phyloP scores from a whole-genome alignment of 2,888 invertebrate genomes.

The Embidobia sp. region DNA sequence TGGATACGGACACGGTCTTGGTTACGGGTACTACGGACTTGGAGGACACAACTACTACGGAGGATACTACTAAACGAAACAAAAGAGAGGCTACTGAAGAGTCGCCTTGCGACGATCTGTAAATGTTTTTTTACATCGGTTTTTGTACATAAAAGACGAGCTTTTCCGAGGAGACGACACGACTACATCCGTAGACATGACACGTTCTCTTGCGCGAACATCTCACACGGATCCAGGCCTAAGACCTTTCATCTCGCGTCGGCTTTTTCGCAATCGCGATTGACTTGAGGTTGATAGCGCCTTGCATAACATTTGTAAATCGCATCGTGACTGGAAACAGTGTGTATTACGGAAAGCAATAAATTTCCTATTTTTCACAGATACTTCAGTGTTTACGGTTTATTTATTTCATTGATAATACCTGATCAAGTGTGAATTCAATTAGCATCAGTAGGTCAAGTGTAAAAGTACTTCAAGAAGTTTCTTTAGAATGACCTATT shows the following conservation, averaged over 20 bases:
- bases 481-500: too few species aligned
- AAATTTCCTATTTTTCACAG: slow-evolving; percentile 60
- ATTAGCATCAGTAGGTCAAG: neutral
- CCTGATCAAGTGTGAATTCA: slow-evolving; percentile 2
- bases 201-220: neutral
- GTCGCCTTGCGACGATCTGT: slow-evolving; percentile 2
- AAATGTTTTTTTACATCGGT: slow-evolving; percentile 16
- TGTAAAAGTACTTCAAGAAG: too few species aligned
- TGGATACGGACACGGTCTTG: slow-evolving; percentile 62
- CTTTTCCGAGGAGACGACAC: slow-evolving; percentile 2
- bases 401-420: slow-evolving; percentile 21
- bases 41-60: slow-evolving; percentile 73
- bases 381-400: neutral
- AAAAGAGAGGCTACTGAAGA: slow-evolving; percentile 37
- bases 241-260: slow-evolving; percentile 28
- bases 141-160: slow-evolving; percentile 56
- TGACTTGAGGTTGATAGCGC: slow-evolving; percentile 43
- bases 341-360: slow-evolving; percentile 53
- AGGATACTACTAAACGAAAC: slow-evolving; percentile 31
- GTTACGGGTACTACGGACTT: slow-evolving; percentile 66
- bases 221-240: neutral
- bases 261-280: slow-evolving; percentile 23
- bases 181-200: slow-evolving; percentile 24
- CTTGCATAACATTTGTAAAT: slow-evolving; percentile 46
- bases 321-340: slow-evolving; percentile 37